A percentile compares a stretch with the other conserved stretches of the same genome.
Conservation (phyloP, 2,888 invertebrate species). For the Plagiodera versicolora region DNA sequence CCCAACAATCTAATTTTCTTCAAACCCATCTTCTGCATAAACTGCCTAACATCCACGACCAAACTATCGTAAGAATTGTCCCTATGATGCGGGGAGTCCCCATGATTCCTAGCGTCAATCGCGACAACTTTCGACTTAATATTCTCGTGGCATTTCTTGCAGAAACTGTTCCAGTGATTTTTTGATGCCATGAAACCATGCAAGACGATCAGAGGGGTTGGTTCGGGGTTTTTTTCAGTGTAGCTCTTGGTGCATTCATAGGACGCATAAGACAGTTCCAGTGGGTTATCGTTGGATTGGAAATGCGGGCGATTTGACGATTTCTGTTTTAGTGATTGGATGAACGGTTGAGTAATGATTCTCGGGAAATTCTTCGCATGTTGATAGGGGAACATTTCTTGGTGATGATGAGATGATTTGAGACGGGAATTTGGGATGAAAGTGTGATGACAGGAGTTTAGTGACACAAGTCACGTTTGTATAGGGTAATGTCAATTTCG, state of each 20-base stretch:
- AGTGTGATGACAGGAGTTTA: not conserved
- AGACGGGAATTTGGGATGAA: conserved; percentile 30
- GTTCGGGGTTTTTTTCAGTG: conserved; percentile 39
- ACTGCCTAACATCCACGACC: conserved; percentile 70
- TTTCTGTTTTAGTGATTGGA: conserved; percentile 10
- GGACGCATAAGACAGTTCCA: conserved; percentile 64
- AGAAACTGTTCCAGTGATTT: conserved; percentile 83
- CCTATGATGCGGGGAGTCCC: conserved; percentile 81
- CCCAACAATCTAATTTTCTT: conserved; percentile 74
- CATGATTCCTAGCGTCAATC: conserved; percentile 93
- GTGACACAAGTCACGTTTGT: no score
- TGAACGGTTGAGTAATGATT: conserved; percentile 13
- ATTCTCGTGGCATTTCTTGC: conserved; percentile 60
- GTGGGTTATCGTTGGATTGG: conserved; percentile 13
- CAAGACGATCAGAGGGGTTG: conserved; percentile 75
- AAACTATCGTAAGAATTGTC: conserved; percentile 76
- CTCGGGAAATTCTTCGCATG: conserved; percentile 22
- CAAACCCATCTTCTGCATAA: conserved; percentile 67
- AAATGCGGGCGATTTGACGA: conserved; percentile 13
- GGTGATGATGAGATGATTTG: conserved; percentile 22
- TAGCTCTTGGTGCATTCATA: conserved; percentile 60
- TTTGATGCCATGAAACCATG: conserved; percentile 89
- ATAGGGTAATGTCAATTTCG: no score
- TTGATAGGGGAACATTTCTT: conserved; percentile 24
- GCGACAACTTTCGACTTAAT: conserved; percentile 73